Conservation (phyloP, 2,797 vertebrate species). For the Tympanoctomys barrerae region DNA sequence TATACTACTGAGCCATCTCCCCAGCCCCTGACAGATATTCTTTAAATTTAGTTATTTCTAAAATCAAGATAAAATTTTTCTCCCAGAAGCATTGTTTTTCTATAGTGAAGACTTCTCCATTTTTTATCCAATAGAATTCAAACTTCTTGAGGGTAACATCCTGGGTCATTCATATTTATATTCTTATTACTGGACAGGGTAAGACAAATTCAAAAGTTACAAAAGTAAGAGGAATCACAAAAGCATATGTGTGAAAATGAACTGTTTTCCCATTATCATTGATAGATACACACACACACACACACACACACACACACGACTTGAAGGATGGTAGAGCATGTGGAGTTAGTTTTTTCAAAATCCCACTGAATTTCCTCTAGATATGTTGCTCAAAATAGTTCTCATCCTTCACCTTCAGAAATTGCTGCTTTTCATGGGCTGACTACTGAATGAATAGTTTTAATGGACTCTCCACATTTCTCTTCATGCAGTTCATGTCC, state of each 20-base stretch:
- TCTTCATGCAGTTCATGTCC: slow-evolving; percentile 66
- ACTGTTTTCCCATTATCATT: background rate
- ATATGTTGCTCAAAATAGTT: background rate
- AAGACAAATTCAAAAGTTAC: background rate
- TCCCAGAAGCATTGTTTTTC: background rate
- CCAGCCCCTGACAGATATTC: background rate
- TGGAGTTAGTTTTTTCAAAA: background rate
- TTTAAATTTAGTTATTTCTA: background rate
- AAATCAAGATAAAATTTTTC: background rate
- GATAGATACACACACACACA: background rate
- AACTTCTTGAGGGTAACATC: slow-evolving; percentile 29
- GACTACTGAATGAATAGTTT: slow-evolving; percentile 73
- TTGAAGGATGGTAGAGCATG: background rate
- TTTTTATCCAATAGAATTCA: slow-evolving; percentile 14
- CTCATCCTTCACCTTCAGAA: background rate
- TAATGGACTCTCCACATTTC: slow-evolving; percentile 63
- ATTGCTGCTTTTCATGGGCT: background rate
- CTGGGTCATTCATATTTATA: background rate
- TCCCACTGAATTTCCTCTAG: background rate
- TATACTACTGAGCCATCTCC: too few relatives aligned
- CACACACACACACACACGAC: background rate
- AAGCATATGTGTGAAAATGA: background rate
- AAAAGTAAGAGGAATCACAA: background rate
- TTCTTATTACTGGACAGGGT: background rate
- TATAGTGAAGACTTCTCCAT: background rate